Evolutionary conservation across 2,113 vertebrate genomes (phyloP).

Genomic region (Scopus umbretta): DNA sequence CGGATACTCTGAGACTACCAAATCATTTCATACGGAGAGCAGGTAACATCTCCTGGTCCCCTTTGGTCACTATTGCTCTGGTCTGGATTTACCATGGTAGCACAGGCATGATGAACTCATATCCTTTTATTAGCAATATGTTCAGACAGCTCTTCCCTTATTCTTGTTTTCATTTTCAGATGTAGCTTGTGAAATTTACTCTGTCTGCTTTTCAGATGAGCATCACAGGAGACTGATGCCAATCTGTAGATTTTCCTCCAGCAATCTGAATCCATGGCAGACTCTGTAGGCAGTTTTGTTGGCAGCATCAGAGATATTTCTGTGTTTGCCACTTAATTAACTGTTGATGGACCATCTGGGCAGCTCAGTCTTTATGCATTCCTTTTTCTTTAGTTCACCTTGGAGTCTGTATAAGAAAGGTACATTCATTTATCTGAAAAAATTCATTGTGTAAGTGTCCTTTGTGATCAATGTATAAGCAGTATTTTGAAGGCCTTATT

Average conservation of each 20-base stretch:
- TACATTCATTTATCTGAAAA: neutral
- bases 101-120: neutral
- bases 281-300: slow-evolving; percentile 11
- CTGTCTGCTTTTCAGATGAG: slow-evolving; percentile 2
- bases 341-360: slow-evolving; percentile 57
- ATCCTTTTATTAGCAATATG: neutral
- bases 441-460: neutral
- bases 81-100: neutral
- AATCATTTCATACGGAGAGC: neutral
- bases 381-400: slow-evolving; percentile 48
- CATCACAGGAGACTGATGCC: neutral
- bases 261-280: neutral
- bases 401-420: neutral
- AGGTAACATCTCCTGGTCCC: neutral
- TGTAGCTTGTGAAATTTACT: slow-evolving; percentile 9
- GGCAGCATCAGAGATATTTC: neutral
- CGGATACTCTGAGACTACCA: neutral
- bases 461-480: neutral
- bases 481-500: neutral
- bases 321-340: slow-evolving; percentile 56
- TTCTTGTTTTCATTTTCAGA: slow-evolving; percentile 22
- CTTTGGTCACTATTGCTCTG: neutral
- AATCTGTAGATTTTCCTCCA: slow-evolving; percentile 3
- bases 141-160: neutral
- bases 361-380: neutral